Base-by-base conservation (phyloP, 2,113 vertebrate species). In the Apeltes quadracus region DNA sequence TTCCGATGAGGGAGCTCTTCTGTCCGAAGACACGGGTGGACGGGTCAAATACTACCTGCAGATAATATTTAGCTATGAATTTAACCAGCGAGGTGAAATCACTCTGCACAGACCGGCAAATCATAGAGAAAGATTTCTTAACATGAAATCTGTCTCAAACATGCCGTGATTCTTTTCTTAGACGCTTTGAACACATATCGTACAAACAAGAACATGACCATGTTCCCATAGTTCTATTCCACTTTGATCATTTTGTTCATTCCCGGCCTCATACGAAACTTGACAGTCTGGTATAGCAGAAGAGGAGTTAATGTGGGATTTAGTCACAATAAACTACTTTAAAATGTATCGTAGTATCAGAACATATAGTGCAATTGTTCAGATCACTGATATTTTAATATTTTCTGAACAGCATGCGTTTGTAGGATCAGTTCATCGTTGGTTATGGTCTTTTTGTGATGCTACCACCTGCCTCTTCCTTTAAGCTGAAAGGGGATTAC, bases 61-160 rank as follows among this genome's bases (percentile, higher is more conserved):
- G 72, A 36, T 71, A 69, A 66, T 64, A 57, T 25, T 69, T 22
- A 50, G 55, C 48, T 51, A 25, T 68, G 38, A 48, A 57, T 65
- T 71, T 16, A 68, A 77, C 59, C 66, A 55, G 10, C 25, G 41
- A 72, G 58, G 65, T 51, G 25, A 69, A 81, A 71, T 36, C 13
- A 18, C 14, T 32, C 50, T 15, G 44, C 16, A 53, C 18, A 5
- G 39, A 34, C 25, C 8, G 36, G 56, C 18, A 75, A 55, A 83
- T 71, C 46, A 56, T 44, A 61, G 53, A 67, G 61, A 34, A 66
- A 55, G 7, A 59, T 56, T 50, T 63, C 46, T 77, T 43, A 22
- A 72, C 53, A 32, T 32, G 5, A 32, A 32, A 32, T 32, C 29
- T 3, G 29, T 32, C 5, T 32, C 29, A 4, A 32, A 32, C n/a